Percentiles rank a stretch among this genome's conserved stretches.
phyloP scores from a whole-genome alignment of 1,140 invertebrate genomes.

The Steinernema khuongi region DNA sequence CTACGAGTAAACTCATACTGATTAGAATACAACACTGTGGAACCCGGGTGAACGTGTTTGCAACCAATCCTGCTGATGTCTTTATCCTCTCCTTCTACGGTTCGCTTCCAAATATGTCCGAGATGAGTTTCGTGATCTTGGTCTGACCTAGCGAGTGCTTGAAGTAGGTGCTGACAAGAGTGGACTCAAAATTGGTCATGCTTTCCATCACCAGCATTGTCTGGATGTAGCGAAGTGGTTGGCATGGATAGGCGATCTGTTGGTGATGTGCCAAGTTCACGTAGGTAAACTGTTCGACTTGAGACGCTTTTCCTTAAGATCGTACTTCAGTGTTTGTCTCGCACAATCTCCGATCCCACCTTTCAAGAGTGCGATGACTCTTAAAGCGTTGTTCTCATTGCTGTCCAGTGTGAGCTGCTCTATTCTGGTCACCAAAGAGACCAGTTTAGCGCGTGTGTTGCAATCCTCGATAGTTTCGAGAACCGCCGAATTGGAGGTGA shows the following conservation, averaged over 20 bases:
- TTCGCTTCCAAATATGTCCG: not conserved
- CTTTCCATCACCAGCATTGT: not conserved
- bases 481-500: not conserved
- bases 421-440: slow-evolving; percentile 9
- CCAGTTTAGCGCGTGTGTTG: not conserved
- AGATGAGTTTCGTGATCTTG: slow-evolving; percentile 1
- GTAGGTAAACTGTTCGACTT: slow-evolving; percentile 5
- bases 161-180: not conserved
- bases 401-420: slow-evolving; percentile 2
- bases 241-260: not conserved
- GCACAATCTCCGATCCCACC: not conserved
- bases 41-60: slow-evolving; percentile 1
- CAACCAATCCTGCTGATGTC: not conserved
- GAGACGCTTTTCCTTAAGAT: not conserved
- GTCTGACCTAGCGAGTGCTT: slow-evolving; percentile 4
- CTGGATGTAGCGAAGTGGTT: slow-evolving; percentile 1
- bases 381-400: not conserved
- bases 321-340: not conserved
- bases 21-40: not conserved
- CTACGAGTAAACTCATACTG: not conserved
- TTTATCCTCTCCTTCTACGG: not conserved
- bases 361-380: not conserved
- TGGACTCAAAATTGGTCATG: not conserved
- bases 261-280: slow-evolving; percentile 1
- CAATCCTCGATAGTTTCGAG: not conserved